Evolutionary conservation across 1,140 invertebrate genomes (phyloP).

Genomic region (Drosophila persimilis): DNA sequence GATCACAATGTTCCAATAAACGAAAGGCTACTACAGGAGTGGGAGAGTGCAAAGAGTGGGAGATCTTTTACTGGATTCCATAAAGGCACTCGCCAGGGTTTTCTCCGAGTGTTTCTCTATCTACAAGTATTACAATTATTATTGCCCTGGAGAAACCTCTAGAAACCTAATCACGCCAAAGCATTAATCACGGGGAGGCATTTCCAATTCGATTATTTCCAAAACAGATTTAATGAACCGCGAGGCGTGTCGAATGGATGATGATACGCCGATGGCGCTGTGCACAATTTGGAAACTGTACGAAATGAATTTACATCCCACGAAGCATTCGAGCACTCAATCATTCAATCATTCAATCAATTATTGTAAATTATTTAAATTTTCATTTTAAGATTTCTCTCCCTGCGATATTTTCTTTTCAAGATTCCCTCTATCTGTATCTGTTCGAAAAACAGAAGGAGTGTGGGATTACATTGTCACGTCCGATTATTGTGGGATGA

Average conservation of each 20-base stretch:
- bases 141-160: slow-evolving; percentile 2
- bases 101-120: not conserved
- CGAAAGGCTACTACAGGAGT: too few species aligned
- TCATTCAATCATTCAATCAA: slow-evolving; percentile 17
- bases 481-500: too few species aligned
- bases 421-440: too few species aligned
- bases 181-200: slow-evolving; percentile 22
- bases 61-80: too few species aligned
- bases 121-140: too few species aligned
- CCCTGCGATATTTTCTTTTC: too few species aligned
- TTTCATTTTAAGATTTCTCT: not conserved
- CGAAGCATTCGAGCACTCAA: slow-evolving; percentile 22
- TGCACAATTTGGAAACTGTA: slow-evolving; percentile 41
- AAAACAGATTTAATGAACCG: slow-evolving; percentile 41
- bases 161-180: slow-evolving; percentile 1
- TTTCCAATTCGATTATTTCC: slow-evolving; percentile 58
- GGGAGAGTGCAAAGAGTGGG: too few species aligned
- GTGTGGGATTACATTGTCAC: too few species aligned
- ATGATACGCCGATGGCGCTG: not conserved
- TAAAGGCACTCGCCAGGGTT: too few species aligned
- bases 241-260: slow-evolving; percentile 45
- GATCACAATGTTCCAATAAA: too few species aligned
- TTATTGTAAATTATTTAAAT: slow-evolving; percentile 9
- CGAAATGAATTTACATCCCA: slow-evolving; percentile 38
- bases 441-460: too few species aligned